phyloP scores from a whole-genome alignment of 2,888 invertebrate species.

The Callimorpha dominula region DNA sequence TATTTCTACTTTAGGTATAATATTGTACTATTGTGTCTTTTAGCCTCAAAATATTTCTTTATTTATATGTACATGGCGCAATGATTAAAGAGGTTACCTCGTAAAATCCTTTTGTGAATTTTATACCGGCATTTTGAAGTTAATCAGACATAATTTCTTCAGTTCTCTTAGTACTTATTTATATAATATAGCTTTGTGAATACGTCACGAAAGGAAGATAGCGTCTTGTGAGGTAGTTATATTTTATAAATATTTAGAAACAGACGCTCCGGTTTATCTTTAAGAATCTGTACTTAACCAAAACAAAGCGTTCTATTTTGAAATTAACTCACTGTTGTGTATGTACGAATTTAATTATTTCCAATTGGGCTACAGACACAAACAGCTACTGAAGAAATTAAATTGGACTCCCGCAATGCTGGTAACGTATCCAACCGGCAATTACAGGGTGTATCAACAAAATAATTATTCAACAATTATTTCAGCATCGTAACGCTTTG shows the following conservation, averaged over 20 bases:
- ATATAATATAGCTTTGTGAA: not conserved
- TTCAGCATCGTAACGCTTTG: conserved; percentile 68
- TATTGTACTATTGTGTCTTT: not conserved
- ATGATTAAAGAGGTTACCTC: not conserved
- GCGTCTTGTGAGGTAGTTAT: not conserved
- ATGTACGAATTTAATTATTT: conserved; percentile 28
- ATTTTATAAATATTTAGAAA: not conserved
- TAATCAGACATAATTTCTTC: not conserved
- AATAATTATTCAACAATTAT: conserved; percentile 78
- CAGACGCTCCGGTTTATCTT: not conserved
- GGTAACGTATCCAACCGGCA: conserved; percentile 50
- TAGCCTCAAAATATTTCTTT: not conserved
- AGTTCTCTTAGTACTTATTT: no score
- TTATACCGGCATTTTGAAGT: not conserved
- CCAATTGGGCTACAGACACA: conserved; percentile 30
- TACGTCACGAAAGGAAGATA: not conserved
- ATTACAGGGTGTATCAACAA: conserved; percentile 69
- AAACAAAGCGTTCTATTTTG: not conserved
- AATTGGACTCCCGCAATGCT: conserved; percentile 50
- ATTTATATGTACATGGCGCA: not conserved
- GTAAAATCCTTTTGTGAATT: not conserved
- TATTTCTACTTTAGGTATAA: not conserved
- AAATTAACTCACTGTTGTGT: conserved; percentile 19
- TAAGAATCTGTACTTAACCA: not conserved
- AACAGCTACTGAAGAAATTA: conserved; percentile 52